These are phyloP conservation scores for Scylla paramamosain DNA, from an alignment of 1,140 invertebrate species.

Conservation along the genomic window DNA sequence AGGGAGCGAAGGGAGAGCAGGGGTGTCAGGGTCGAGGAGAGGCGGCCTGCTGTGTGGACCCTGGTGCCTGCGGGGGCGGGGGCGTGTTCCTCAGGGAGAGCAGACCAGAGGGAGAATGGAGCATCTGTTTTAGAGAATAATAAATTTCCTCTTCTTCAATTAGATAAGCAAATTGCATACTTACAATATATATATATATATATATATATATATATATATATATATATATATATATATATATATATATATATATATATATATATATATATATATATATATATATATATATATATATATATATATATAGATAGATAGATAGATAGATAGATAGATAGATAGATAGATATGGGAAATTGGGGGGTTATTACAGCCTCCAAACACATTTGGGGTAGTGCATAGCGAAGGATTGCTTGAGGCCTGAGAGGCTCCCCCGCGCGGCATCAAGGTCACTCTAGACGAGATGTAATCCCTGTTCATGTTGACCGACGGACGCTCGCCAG, in stretches of 20 bases:
- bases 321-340: slow-evolving; percentile 11
- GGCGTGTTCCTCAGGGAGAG: neutral
- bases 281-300: slow-evolving; percentile 26
- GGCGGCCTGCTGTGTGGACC: slow-evolving; percentile 4
- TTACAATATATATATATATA: slow-evolving; percentile 40
- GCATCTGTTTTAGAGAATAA: too few species aligned
- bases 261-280: slow-evolving; percentile 50
- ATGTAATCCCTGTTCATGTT: neutral
- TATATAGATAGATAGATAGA: slow-evolving; percentile 39
- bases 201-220: slow-evolving; percentile 50
- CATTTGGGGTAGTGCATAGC: neutral
- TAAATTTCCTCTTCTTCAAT: too few species aligned
- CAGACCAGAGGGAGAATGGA: neutral
- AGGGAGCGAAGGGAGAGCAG: neutral
- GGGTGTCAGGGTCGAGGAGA: neutral
- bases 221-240: slow-evolving; percentile 56
- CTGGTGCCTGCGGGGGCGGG: neutral
- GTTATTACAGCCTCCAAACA: too few species aligned
- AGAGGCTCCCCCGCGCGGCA: neutral
- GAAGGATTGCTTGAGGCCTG: neutral
- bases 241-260: slow-evolving; percentile 51
- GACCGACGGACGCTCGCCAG: slow-evolving; percentile 17
- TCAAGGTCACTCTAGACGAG: slow-evolving; percentile 11
- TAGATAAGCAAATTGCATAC: too few species aligned
- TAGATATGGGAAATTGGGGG: too few species aligned